Evolutionary conservation across 2,797 vertebrate genomes (phyloP).

Genomic region (Hipposideros larvatus): DNA sequence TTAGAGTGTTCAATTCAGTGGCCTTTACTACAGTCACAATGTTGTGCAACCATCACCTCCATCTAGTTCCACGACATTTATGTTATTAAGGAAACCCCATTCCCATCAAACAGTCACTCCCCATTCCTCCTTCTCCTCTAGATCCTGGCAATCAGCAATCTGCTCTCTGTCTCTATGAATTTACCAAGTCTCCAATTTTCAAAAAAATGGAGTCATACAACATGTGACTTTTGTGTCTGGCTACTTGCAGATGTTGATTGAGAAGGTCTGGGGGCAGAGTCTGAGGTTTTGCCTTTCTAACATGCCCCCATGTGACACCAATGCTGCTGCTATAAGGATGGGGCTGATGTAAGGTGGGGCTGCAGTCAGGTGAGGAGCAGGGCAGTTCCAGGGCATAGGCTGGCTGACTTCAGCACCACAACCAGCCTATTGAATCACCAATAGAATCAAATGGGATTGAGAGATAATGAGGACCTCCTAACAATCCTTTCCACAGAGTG

Average conservation of each 20-base stretch:
- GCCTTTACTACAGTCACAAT: background rate
- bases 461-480: background rate
- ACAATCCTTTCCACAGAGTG: background rate
- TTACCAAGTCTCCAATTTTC: background rate
- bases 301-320: background rate
- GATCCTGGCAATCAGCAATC: background rate
- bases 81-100: background rate
- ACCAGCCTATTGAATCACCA: background rate
- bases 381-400: background rate
- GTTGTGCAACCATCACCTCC: background rate
- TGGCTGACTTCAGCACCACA: background rate
- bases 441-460: background rate
- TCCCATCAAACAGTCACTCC: background rate
- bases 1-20: background rate
- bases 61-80: background rate
- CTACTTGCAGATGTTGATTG: background rate
- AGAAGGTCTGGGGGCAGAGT: background rate
- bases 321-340: background rate
- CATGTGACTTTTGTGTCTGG: background rate
- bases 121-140: background rate
- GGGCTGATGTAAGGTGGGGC: background rate
- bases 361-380: background rate
- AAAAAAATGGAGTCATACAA: background rate
- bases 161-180: background rate
- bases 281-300: background rate